These are phyloP conservation scores for Heliconius hermathena DNA, from an alignment of 1,140 invertebrate species.

Conservation along the genomic window DNA sequence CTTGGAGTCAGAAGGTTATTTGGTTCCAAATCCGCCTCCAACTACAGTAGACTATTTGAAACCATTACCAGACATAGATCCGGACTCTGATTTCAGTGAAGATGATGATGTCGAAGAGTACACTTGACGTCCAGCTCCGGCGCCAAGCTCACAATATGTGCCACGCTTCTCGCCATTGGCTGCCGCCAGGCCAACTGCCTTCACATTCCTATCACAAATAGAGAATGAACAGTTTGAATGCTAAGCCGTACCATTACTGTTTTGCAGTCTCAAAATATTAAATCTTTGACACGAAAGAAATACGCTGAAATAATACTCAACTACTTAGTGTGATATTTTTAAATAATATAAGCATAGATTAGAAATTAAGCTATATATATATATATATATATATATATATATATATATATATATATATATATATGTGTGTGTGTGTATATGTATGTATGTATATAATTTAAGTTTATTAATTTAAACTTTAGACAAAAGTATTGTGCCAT, in stretches of 20 bases:
- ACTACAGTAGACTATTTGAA: conserved; percentile 78
- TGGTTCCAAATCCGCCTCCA: conserved; percentile 67
- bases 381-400: no score
- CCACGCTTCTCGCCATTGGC: conserved; percentile 55
- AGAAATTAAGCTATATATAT: not conserved
- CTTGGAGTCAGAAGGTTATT: conserved; percentile 67
- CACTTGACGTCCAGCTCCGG: conserved; percentile 58
- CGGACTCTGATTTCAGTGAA: conserved; percentile 64
- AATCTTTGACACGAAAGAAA: not conserved
- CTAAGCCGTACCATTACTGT: conserved; percentile 31
- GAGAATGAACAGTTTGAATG: conserved; percentile 53
- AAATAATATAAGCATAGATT: not conserved
- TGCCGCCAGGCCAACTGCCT: conserved; percentile 42
- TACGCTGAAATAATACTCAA: conserved; percentile 56
- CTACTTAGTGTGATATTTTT: conserved; percentile 65
- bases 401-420: no score
- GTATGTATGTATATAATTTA: no score
- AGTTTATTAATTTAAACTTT: no score
- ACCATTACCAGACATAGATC: conserved; percentile 69
- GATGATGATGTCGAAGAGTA: conserved; percentile 75
- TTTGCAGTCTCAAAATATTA: not conserved
- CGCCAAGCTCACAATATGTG: conserved; percentile 59
- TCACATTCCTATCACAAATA: conserved; percentile 59
- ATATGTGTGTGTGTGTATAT: no score
- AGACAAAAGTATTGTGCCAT: conserved; percentile 44